These are phyloP conservation scores for Procapra przewalskii DNA, from an alignment of 2,113 vertebrate species.

Conservation along the genomic window DNA sequence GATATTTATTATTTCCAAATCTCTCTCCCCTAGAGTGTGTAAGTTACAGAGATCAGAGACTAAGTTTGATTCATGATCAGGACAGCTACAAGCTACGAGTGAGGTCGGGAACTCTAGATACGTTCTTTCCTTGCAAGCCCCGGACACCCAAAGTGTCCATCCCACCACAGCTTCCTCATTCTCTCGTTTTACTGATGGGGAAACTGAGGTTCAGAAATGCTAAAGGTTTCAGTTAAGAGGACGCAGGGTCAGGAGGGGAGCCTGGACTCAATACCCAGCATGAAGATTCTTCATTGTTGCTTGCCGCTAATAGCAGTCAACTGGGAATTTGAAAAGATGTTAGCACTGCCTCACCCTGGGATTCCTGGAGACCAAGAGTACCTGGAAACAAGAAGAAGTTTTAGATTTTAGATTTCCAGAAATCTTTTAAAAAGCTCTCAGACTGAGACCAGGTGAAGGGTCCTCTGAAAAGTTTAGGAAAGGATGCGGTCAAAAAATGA, in stretches of 20 bases:
- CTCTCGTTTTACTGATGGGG: not conserved
- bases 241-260: not conserved
- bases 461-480: not conserved
- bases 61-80: not conserved
- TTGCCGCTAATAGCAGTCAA: not conserved
- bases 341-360: not conserved
- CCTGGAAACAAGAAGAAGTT: not conserved
- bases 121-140: not conserved
- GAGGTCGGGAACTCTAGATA: not conserved
- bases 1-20: not conserved
- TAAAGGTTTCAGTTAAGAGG: not conserved
- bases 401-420: not conserved
- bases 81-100: fast-evolving
- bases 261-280: not conserved
- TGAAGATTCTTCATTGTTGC: not conserved
- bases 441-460: not conserved
- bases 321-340: not conserved
- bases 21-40: not conserved
- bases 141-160: not conserved
- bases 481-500: not conserved
- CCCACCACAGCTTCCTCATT: not conserved
- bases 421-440: not conserved
- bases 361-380: too few species aligned
- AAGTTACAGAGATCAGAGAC: not conserved
- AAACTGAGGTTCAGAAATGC: not conserved